Conservation (phyloP, 1,140 invertebrate genomes). For the Aradophagus sp. region DNA sequence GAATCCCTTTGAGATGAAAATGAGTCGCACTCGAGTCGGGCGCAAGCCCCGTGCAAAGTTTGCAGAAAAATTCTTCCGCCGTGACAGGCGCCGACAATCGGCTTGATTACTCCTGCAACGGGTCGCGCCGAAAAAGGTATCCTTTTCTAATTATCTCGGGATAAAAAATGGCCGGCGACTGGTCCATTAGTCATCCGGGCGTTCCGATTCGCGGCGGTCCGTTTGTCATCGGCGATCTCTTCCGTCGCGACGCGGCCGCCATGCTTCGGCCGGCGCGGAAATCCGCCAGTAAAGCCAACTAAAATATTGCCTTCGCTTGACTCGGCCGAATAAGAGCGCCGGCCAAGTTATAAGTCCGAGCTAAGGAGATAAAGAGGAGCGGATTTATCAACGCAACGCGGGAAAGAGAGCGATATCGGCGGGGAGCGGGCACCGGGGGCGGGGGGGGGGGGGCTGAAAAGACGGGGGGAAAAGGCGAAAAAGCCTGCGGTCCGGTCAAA, state of each 20-base stretch:
- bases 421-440: slow-evolving; percentile 18
- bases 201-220: slow-evolving; percentile 20
- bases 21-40: no score
- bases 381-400: slow-evolving; percentile 22
- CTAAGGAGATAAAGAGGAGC: slow-evolving; percentile 46
- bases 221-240: slow-evolving; percentile 53
- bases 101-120: no score
- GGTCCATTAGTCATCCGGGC: slow-evolving; percentile 38
- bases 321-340: slow-evolving; percentile 36
- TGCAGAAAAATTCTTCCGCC: no score
- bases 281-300: slow-evolving; percentile 56
- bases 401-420: no score
- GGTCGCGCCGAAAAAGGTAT: no score
- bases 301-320: slow-evolving; percentile 53
- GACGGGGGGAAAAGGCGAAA: slow-evolving; percentile 31
- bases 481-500: slow-evolving; percentile 54
- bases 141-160: slow-evolving; percentile 33
- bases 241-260: no score
- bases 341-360: slow-evolving; percentile 39
- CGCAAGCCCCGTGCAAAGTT: no score
- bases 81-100: no score
- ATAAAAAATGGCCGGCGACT: slow-evolving; percentile 7
- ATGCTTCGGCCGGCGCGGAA: slow-evolving; percentile 35
- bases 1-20: no score
- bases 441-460: slow-evolving; percentile 23